A percentile compares a stretch with the other conserved stretches of the same genome.
Conservation (phyloP, 2,888 invertebrate genomes). For the Drosophila ustulata region DNA sequence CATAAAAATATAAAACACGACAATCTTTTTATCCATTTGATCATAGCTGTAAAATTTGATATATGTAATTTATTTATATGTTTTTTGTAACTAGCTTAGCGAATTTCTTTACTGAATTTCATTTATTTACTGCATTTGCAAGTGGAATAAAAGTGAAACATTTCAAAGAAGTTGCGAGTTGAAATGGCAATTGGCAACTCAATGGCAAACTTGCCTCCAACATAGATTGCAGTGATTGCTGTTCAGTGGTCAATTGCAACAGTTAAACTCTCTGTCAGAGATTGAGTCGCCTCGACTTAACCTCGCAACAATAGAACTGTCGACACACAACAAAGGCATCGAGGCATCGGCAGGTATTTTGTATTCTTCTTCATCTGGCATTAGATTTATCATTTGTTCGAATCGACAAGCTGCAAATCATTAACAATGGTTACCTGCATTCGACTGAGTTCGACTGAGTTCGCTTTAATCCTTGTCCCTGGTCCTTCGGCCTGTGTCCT, state of each 20-base stretch:
- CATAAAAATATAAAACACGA: too few relatives aligned
- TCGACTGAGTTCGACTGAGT: neutral
- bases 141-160: too few relatives aligned
- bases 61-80: too few relatives aligned
- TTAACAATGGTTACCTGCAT: slow-evolving; percentile 8
- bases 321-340: neutral
- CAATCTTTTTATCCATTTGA: too few relatives aligned
- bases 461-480: slow-evolving; percentile 4
- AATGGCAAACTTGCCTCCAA: neutral
- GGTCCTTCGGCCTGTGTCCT: neutral
- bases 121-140: too few relatives aligned
- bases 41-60: too few relatives aligned
- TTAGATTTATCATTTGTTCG: neutral
- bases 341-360: neutral
- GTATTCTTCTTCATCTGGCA: neutral
- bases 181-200: neutral
- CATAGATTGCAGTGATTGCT: neutral
- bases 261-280: neutral
- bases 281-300: neutral
- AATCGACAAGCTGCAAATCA: neutral
- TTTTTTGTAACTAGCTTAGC: too few relatives aligned
- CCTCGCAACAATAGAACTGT: neutral
- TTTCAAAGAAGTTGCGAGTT: too few relatives aligned
- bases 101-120: too few relatives aligned
- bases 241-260: neutral